Conservation (phyloP, 2,888 invertebrate species). For the Druceiella hillmani region DNA sequence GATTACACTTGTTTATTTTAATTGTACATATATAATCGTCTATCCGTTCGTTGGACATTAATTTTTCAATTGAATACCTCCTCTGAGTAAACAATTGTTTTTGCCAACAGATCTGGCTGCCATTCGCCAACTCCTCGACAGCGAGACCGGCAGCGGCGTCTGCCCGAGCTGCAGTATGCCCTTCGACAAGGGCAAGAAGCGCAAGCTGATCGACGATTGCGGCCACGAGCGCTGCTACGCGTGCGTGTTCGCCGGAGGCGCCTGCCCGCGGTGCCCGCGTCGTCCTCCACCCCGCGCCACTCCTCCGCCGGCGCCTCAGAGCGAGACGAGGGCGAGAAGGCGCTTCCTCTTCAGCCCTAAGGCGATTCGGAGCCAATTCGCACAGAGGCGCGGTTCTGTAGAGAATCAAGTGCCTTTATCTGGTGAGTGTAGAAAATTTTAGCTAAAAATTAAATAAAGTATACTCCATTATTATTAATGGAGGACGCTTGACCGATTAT, state of each 20-base stretch:
- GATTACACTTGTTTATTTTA: too few relatives aligned
- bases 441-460: too few relatives aligned
- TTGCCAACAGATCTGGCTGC: slow-evolving; percentile 73
- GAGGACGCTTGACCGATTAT: too few relatives aligned
- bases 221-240: slow-evolving; percentile 95
- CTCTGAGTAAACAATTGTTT: too few relatives aligned
- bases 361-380: slow-evolving; percentile 72
- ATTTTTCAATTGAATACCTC: not conserved
- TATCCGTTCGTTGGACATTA: not conserved
- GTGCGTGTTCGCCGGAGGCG: slow-evolving; percentile 89
- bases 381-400: slow-evolving; percentile 50
- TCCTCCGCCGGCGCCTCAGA: slow-evolving; percentile 28
- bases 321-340: too few relatives aligned
- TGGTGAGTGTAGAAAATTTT: too few relatives aligned
- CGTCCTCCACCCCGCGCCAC: slow-evolving; percentile 16
- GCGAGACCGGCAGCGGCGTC: slow-evolving; percentile 62
- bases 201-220: slow-evolving; percentile 91
- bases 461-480: too few relatives aligned
- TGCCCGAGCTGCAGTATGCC: slow-evolving; percentile 90
- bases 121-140: slow-evolving; percentile 72
- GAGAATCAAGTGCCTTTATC: slow-evolving; percentile 65
- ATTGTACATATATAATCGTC: not conserved
- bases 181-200: slow-evolving; percentile 94
- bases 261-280: slow-evolving; percentile 77
- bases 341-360: slow-evolving; percentile 81